phyloP scores from a whole-genome alignment of 2,113 vertebrate species.

The Echinops telfairi region DNA sequence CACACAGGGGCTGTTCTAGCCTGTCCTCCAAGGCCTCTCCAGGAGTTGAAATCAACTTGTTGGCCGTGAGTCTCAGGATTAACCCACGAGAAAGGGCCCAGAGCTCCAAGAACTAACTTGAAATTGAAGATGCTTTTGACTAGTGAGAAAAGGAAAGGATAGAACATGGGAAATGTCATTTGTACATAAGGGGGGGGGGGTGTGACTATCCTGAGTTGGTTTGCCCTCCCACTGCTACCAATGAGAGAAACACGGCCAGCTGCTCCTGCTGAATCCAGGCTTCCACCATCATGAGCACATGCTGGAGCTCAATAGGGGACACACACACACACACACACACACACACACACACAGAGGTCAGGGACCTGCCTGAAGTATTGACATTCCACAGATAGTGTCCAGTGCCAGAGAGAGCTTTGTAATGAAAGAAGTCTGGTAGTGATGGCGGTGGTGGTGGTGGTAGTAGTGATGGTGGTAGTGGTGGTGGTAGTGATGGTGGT shows the following conservation, averaged over 20 bases:
- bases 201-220: neutral
- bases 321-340: neutral
- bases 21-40: too few species aligned
- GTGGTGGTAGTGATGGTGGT: too few species aligned
- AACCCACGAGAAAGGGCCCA: slow-evolving; percentile 12
- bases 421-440: slow-evolving; percentile 46
- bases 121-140: neutral
- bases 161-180: slow-evolving; percentile 29
- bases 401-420: neutral
- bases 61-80: neutral
- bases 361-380: slow-evolving; percentile 13
- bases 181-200: neutral
- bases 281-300: neutral
- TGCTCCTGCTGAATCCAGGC: neutral
- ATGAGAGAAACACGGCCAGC: slow-evolving; percentile 30
- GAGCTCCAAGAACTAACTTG: neutral
- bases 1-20: too few species aligned
- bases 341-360: neutral
- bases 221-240: slow-evolving; percentile 27
- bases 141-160: neutral
- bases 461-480: too few species aligned
- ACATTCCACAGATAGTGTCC: slow-evolving; percentile 44
- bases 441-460: neutral
- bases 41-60: neutral
- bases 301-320: neutral